A percentile compares a stretch with the other conserved stretches of the same genome.
These are phyloP conservation scores for Heliangelus exortis DNA, from an alignment of 2,797 vertebrate genomes.

Conservation along the genomic window DNA sequence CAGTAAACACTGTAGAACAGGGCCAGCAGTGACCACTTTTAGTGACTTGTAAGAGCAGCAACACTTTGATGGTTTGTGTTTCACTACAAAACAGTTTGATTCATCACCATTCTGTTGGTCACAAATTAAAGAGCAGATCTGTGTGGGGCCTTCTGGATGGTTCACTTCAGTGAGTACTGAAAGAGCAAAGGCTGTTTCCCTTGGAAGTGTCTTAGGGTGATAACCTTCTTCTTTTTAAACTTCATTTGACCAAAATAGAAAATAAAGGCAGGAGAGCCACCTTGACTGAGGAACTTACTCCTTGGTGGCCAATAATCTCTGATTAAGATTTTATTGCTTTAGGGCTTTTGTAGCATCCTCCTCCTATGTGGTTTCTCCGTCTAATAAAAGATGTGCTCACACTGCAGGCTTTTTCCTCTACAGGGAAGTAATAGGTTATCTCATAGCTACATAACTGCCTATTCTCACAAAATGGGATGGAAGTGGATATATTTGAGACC, in stretches of 20 bases:
- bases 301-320: constrained; percentile 50
- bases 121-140: neutral
- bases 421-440: constrained; percentile 3
- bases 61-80: neutral
- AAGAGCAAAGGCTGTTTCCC: neutral
- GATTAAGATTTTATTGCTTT: constrained; percentile 52
- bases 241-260: constrained; percentile 3
- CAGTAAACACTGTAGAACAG: neutral
- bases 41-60: neutral
- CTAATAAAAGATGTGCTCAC: constrained; percentile 36
- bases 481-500: constrained; percentile 8
- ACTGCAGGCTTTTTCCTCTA: constrained; percentile 25
- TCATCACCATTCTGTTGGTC: neutral
- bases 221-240: neutral
- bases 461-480: neutral
- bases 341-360: constrained; percentile 33
- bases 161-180: neutral
- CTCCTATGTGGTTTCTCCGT: constrained; percentile 17
- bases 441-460: constrained; percentile 12
- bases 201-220: neutral
- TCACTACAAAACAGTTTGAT: neutral
- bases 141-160: neutral
- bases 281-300: neutral
- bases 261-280: constrained; percentile 19
- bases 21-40: neutral